A percentile compares a stretch with the other conserved stretches of the same genome.
Conservation (phyloP, 2,113 vertebrate species). For the Herpailurus yagouaroundi region DNA sequence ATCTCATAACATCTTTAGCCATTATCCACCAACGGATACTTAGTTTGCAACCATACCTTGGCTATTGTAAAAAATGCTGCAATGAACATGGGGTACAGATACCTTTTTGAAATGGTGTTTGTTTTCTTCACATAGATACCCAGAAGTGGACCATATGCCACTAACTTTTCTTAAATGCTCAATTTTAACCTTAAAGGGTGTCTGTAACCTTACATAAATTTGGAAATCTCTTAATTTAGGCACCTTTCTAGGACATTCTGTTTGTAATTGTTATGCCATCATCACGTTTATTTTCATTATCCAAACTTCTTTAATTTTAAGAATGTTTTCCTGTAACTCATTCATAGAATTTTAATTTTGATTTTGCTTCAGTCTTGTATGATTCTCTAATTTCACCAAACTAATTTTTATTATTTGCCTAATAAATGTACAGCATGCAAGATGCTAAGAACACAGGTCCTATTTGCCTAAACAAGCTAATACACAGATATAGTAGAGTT, state of each 20-base stretch:
- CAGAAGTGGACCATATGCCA: not conserved
- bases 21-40: no score
- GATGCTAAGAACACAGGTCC: not conserved
- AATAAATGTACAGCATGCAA: not conserved
- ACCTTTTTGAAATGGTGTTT: no score
- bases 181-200: not conserved
- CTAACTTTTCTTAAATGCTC: not conserved
- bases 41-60: no score
- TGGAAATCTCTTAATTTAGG: not conserved
- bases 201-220: not conserved
- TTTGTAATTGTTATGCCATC: not conserved
- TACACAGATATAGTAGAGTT: not conserved
- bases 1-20: no score
- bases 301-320: not conserved
- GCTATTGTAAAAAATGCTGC: no score
- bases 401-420: not conserved
- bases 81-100: no score
- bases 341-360: constrained; percentile 26
- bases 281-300: not conserved
- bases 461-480: not conserved
- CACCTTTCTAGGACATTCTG: not conserved
- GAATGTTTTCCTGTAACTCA: not conserved
- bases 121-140: not conserved
- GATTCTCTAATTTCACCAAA: not conserved
- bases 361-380: not conserved